Base-by-base conservation (phyloP, 2,113 vertebrate species). In the Ondatra zibethicus region DNA sequence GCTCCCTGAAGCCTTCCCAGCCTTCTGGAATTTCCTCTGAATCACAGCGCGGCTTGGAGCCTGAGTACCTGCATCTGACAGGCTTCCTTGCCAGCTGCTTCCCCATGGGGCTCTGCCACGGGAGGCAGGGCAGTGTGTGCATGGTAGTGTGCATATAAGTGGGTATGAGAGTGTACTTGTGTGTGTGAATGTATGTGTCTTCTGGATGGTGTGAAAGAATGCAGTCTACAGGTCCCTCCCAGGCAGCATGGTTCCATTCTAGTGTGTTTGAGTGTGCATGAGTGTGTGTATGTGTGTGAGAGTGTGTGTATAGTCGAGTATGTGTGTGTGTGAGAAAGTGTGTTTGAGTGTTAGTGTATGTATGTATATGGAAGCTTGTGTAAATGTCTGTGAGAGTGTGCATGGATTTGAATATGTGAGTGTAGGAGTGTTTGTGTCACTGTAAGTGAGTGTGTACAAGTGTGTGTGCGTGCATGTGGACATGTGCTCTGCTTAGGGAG, bases 21-120 rank as follows among this genome's bases (percentile, higher is more conserved):
- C 58, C 85, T 98, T 95, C 91, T 96, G 95, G 97, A 96, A 95
- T 94, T 85, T 96, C 81, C 94, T 91, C 80, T 63, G 65, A n/a
- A 93, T 63, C 81, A 39, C 66, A 93, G 47, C 73, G 92, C 87
- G 94, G 94, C 92, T 92, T 75, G 36, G 80, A 92, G 76, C 88
- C 96, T 91, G 3, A n/a, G 93, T 81, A 65, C 75, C 75, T 63
- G 42, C 75, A 92, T 93, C 88, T 76, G 76, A 93, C 76, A 95
- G 92, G 93, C 58, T 63, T 94, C 85, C 88, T 94, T 85, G 61
- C 94, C 95, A 97, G 88, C 76, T 96, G 95, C 88, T 92, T 96
- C 80, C 94, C 45, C 45, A 27, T 61, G 77, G 78, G 21, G 10
- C n/a, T 90, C 80, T 97, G 97, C 97, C 96, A 97, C 19, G 76